Evolutionary conservation across 2,113 vertebrate genomes (phyloP), one percentile per base, ranked within the genome.

Genomic region (Paraplagusia blochii): DNA sequence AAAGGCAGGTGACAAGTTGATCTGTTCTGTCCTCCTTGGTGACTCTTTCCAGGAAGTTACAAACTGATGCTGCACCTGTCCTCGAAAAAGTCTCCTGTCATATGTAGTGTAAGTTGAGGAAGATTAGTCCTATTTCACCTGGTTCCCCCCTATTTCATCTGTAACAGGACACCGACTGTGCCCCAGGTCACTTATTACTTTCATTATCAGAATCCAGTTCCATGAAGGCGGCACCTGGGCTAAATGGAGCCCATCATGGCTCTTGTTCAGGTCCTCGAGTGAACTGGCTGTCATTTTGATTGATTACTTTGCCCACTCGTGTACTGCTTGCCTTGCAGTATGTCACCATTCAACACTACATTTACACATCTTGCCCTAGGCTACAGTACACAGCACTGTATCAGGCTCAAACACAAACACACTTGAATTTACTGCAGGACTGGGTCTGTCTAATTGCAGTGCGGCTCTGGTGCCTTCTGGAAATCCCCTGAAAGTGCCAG

Each of bases 251-350:
- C 72, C 64, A 69, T 81, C 71, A 81, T 61, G 48, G 50, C 63
- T 66, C 36, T 58, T 42, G 68, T 60, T 74, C 61, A 47, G 55
- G 67, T 64, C 63, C 67, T 69, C 15, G 35, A 53, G 63, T 76
- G 64, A 36, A 60, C 57, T n/a, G 53, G 17, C 48, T 86, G 86
- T 79, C 75, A 80, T 59, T 72, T 71, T 88, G 86, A 89, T 82
- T 83, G 84, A 89, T 87, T 76, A 68, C 62, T 53, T 76, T 49
- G 68, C 77, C 69, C 61, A 44, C 71, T 70, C 65, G 53, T 74
- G 65, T 29, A 77, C 68, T 72, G 72, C 79, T 85, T 76, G 66
- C 70, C 75, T 79, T 83, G 78, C 82, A 81, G 64, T 73, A 51
- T 72, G 62, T 74, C 63, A 47, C 16, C 34, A 29, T 56, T 58